Evolutionary conservation across 2,797 vertebrate genomes (phyloP).

Genomic region (Lagodon rhomboides): DNA sequence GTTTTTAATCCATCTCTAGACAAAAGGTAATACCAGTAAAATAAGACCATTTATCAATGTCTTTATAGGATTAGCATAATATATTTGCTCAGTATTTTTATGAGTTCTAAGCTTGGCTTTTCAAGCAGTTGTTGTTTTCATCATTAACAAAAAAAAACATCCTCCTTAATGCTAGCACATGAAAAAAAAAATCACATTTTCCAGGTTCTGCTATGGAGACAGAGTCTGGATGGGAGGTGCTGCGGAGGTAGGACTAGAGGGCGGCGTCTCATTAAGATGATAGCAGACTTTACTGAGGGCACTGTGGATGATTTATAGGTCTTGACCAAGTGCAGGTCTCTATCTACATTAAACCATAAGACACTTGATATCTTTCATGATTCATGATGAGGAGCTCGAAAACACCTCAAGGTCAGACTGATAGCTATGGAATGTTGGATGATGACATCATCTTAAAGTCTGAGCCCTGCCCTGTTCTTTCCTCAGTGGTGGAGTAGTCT

Average conservation of each 20-base stretch:
- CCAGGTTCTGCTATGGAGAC: not conserved
- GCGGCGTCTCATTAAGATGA: constrained; percentile 58
- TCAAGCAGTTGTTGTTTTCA: constrained; percentile 6
- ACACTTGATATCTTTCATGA: constrained; percentile 73
- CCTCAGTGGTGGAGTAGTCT: not conserved
- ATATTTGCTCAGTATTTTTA: not conserved
- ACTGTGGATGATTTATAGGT: constrained; percentile 74
- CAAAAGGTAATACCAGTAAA: constrained; percentile 13
- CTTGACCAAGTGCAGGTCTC: constrained; percentile 71
- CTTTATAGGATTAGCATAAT: constrained; percentile 3
- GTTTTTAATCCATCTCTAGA: constrained; percentile 20
- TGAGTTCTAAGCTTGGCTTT: not conserved
- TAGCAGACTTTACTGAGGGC: constrained; percentile 51
- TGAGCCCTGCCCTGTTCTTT: constrained; percentile 19
- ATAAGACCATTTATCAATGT: not conserved
- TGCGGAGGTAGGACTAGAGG: constrained; percentile 38
- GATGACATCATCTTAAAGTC: constrained; percentile 58
- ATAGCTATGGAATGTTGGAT: constrained; percentile 52
- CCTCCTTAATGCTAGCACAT: not conserved
- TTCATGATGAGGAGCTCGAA: constrained; percentile 64
- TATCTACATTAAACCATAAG: constrained; percentile 69
- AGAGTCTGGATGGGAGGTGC: constrained; percentile 15
- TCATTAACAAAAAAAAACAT: not conserved
- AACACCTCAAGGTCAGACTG: constrained; percentile 75
- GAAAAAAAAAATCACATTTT: too few species aligned